These are phyloP conservation scores for Sinonovacula constricta DNA, from an alignment of 1,140 invertebrate species.

Conservation along the genomic window DNA sequence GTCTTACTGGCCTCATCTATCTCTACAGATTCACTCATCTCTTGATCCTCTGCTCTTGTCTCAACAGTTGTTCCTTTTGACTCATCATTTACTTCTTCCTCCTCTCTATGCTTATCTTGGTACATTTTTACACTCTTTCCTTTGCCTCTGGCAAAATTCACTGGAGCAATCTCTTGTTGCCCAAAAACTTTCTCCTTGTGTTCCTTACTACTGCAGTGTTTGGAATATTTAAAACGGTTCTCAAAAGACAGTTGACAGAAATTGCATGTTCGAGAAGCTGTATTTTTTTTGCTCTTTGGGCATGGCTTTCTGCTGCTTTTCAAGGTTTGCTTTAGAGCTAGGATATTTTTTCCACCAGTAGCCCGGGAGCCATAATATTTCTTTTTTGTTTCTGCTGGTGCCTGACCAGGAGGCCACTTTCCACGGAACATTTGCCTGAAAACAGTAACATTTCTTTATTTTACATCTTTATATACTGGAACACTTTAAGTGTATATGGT, in stretches of 20 bases:
- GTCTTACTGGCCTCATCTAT: neutral
- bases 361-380: neutral
- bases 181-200: too few relatives aligned
- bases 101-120: neutral
- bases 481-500: too few relatives aligned
- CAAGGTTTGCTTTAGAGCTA: neutral
- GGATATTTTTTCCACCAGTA: slow-evolving; percentile 30
- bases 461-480: too few relatives aligned
- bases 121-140: slow-evolving; percentile 32
- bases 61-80: neutral
- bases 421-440: slow-evolving; percentile 28
- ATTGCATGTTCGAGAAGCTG: slow-evolving; percentile 47
- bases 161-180: too few relatives aligned
- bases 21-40: neutral
- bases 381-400: slow-evolving; percentile 8
- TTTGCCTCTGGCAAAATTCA: too few relatives aligned
- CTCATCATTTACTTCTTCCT: neutral
- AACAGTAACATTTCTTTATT: too few relatives aligned
- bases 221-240: slow-evolving; percentile 58
- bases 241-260: slow-evolving; percentile 58
- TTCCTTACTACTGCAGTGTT: slow-evolving; percentile 53
- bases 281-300: neutral
- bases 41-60: neutral
- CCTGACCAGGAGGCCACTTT: slow-evolving; percentile 56
- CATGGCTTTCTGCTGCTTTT: neutral